These are phyloP conservation scores for Drosophila auraria DNA, from an alignment of 1,140 invertebrate species.

Conservation along the genomic window DNA sequence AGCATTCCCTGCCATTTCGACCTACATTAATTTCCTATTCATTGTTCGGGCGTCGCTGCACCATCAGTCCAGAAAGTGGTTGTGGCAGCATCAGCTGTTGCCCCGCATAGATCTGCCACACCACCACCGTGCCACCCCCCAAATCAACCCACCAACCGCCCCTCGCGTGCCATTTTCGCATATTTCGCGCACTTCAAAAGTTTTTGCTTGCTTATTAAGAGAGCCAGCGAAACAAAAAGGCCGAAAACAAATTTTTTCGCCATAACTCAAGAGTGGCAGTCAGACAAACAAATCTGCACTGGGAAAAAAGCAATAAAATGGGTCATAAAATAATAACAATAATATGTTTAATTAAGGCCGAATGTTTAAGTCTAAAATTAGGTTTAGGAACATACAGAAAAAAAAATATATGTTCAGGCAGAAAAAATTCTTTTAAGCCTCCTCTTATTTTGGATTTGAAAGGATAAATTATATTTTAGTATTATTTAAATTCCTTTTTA, in stretches of 20 bases:
- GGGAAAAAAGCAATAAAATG: slow-evolving; percentile 7
- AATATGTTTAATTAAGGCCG: too few species aligned
- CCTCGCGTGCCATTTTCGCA: slow-evolving; percentile 64
- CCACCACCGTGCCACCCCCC: background rate
- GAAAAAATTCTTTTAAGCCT: too few species aligned
- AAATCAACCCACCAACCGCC: background rate
- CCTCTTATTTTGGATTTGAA: too few species aligned
- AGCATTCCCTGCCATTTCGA: slow-evolving; percentile 77
- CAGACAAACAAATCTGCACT: slow-evolving; percentile 36
- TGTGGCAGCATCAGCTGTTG: slow-evolving; percentile 51
- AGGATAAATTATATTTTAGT: too few species aligned
- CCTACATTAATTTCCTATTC: slow-evolving; percentile 82
- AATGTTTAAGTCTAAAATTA: background rate
- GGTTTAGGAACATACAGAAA: background rate
- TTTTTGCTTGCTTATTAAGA: slow-evolving; percentile 78
- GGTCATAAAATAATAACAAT: background rate
- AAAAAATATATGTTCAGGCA: background rate
- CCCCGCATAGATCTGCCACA: slow-evolving; percentile 21
- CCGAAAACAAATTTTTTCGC: slow-evolving; percentile 62
- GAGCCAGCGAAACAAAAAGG: slow-evolving; percentile 50
- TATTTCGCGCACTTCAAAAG: slow-evolving; percentile 79
- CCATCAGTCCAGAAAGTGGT: slow-evolving; percentile 49
- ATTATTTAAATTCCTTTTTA: too few species aligned
- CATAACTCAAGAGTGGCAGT: slow-evolving; percentile 76
- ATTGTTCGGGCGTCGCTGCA: slow-evolving; percentile 59